Conservation (phyloP, 2,113 vertebrate genomes). For the Podocnemis expansa region DNA sequence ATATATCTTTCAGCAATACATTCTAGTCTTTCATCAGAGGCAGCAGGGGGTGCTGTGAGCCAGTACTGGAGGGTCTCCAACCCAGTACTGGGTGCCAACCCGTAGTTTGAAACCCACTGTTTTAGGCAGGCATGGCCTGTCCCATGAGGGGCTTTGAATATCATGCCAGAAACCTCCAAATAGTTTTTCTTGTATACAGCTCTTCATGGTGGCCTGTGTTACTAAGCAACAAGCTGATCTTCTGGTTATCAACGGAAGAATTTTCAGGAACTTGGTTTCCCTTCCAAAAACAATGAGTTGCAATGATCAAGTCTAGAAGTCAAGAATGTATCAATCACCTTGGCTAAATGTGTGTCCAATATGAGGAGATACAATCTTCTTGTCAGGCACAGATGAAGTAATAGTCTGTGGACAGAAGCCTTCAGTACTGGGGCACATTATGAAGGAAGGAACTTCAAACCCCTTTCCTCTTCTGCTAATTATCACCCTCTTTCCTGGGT, state of each 20-base stretch:
- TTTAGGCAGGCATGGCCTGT: not conserved
- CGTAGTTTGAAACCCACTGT: too few relatives aligned
- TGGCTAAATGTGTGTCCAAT: not conserved
- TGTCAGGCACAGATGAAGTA: not conserved
- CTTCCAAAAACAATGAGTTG: not conserved
- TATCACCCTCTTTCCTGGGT: not conserved
- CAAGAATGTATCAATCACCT: not conserved
- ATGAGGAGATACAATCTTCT: not conserved
- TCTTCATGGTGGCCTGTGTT: not conserved
- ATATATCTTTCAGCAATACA: too few relatives aligned
- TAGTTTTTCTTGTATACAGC: not conserved
- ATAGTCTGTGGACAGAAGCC: not conserved
- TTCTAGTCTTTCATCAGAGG: too few relatives aligned
- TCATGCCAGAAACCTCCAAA: not conserved
- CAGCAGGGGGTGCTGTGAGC: too few relatives aligned
- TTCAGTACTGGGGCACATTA: not conserved
- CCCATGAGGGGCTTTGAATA: not conserved
- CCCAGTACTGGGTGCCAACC: too few relatives aligned
- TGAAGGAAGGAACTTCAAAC: not conserved
- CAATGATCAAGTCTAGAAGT: not conserved
- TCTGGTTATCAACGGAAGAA: not conserved
- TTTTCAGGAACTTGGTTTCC: not conserved
- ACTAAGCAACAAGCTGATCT: not conserved
- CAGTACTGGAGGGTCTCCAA: too few relatives aligned
- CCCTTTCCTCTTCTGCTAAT: not conserved